Conservation (phyloP, 2,888 invertebrate species). For the Apodemia duryi region DNA sequence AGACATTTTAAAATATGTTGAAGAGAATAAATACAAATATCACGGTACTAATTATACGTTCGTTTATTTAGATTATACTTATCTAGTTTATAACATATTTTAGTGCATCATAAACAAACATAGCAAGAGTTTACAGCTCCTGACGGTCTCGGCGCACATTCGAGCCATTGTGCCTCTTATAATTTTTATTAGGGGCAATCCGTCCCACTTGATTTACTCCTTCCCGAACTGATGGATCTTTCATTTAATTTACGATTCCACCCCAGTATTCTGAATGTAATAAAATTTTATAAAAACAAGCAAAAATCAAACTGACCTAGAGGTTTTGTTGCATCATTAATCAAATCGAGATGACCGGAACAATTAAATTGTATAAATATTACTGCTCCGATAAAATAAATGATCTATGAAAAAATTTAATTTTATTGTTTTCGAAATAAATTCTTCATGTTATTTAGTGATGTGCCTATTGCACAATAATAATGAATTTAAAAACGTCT, state of each 20-base stretch:
- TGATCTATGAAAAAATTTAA: neutral
- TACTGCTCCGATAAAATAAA: neutral
- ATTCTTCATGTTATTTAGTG: too few relatives aligned
- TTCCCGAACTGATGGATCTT: slow-evolving; percentile 78
- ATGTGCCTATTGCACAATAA: too few relatives aligned
- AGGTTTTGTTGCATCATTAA: slow-evolving; percentile 17
- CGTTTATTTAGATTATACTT: slow-evolving; percentile 76
- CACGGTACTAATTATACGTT: slow-evolving; percentile 70
- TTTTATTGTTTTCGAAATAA: too few relatives aligned
- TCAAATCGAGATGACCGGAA: slow-evolving; percentile 19
- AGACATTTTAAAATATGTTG: slow-evolving; percentile 16
- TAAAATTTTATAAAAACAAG: slow-evolving; percentile 73
- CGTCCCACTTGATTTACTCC: slow-evolving; percentile 77
- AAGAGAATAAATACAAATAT: slow-evolving; percentile 56
- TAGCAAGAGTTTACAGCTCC: slow-evolving; percentile 75
- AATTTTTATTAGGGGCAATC: slow-evolving; percentile 80
- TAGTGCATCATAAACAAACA: slow-evolving; percentile 78
- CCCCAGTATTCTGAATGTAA: slow-evolving; percentile 68
- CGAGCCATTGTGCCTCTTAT: slow-evolving; percentile 77
- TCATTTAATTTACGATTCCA: slow-evolving; percentile 75
- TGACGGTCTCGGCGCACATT: slow-evolving; percentile 71
- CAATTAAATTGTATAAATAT: slow-evolving; percentile 19
- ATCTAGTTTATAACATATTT: slow-evolving; percentile 79
- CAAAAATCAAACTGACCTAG: slow-evolving; percentile 53
- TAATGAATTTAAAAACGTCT: too few relatives aligned